A percentile compares a stretch with the other conserved stretches of the same genome.
These are phyloP conservation scores for Motacilla alba DNA, from an alignment of 2,113 vertebrate genomes.

Conservation along the genomic window DNA sequence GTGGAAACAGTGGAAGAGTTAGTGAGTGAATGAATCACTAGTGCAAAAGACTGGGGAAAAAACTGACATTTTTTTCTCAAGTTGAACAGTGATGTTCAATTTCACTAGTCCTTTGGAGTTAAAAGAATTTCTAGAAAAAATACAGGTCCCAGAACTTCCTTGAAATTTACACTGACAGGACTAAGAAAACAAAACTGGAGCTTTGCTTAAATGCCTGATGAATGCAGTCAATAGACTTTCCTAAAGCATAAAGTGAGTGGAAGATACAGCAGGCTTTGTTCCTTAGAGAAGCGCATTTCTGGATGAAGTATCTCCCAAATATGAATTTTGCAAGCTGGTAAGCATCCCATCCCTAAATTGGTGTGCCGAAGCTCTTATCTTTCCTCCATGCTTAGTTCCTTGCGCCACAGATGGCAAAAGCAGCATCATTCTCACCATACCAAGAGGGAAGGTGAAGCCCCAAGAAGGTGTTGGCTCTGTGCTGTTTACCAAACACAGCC, in stretches of 20 bases:
- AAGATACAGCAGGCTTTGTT: neutral
- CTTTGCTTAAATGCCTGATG: neutral
- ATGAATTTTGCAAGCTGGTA: neutral
- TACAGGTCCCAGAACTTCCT: neutral
- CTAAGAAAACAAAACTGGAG: neutral
- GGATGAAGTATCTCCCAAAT: neutral
- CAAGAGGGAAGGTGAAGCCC: neutral
- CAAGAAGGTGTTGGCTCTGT: neutral
- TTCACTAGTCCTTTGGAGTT: neutral
- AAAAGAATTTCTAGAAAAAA: neutral
- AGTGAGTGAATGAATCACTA: neutral
- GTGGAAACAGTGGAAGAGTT: neutral
- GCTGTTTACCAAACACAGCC: neutral
- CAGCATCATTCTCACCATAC: neutral
- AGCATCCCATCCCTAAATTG: neutral
- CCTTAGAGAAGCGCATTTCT: neutral
- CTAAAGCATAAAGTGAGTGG: neutral
- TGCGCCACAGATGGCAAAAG: neutral
- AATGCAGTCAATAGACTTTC: neutral
- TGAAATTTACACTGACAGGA: neutral
- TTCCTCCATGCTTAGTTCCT: neutral
- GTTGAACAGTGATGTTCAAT: neutral
- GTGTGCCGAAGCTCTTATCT: neutral
- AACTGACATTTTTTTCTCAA: neutral
- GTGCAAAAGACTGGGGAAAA: neutral